Percentiles rank a stretch among this genome's conserved stretches.
Conservation (phyloP, 2,797 vertebrate genomes). For the Enteromius fasciolatus region DNA sequence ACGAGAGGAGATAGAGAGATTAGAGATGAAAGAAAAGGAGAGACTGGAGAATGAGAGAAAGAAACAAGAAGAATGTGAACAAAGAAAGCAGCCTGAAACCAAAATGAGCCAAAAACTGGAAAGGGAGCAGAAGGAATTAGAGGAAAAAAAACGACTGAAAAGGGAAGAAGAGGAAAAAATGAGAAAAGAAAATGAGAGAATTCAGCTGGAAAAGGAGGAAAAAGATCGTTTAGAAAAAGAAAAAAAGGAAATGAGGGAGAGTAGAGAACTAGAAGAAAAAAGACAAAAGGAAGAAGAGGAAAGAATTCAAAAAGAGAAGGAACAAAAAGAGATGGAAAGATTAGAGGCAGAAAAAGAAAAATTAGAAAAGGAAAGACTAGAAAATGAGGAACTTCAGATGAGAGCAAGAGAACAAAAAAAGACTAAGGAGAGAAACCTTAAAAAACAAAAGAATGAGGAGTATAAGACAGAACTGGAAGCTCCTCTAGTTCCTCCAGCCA, state of each 20-base stretch:
- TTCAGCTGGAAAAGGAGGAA: conserved; percentile 7
- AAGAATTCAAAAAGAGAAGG: conserved; percentile 36
- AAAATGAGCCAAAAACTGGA: conserved; percentile 6
- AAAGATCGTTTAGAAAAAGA: not conserved
- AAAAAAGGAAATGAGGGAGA: conserved; percentile 4
- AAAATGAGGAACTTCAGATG: conserved; percentile 20
- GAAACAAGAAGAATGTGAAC: conserved; percentile 8
- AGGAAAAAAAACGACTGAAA: conserved; percentile 33
- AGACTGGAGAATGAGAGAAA: not conserved
- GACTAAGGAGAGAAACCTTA: conserved; percentile 8
- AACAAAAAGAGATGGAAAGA: conserved; percentile 46
- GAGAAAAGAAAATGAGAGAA: conserved; percentile 5
- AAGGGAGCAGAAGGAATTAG: conserved; percentile 14
- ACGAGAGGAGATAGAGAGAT: conserved; percentile 10
- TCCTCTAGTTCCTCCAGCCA: conserved; percentile 52
- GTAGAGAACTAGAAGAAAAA: not conserved
- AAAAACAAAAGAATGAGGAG: not conserved
- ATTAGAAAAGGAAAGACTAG: conserved; percentile 36
- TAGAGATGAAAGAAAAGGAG: conserved; percentile 16
- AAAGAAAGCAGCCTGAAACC: not conserved
- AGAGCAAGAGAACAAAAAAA: conserved; percentile 19
- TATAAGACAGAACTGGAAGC: conserved; percentile 15
- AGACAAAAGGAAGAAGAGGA: conserved; percentile 25
- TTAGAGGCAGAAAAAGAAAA: conserved; percentile 8
- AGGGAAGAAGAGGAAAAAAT: conserved; percentile 33